A percentile compares a stretch with the other conserved stretches of the same genome.
Conservation (phyloP, 2,113 vertebrate species). For the Polypterus bichir region DNA sequence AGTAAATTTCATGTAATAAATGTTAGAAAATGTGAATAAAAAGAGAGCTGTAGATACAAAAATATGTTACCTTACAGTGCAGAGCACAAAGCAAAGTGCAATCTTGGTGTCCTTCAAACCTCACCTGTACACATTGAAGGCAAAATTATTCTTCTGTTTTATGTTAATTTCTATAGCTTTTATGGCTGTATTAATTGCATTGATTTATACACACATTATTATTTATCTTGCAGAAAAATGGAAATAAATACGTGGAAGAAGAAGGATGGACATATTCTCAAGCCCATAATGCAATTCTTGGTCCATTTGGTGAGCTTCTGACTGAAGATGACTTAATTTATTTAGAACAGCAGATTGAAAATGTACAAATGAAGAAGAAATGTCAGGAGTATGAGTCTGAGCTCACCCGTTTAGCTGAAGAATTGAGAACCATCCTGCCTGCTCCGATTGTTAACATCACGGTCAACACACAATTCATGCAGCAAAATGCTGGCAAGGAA, state of each 20-base stretch:
- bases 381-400: slow-evolving; percentile 70
- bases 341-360: slow-evolving; percentile 75
- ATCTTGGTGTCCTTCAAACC: no score
- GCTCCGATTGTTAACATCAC: slow-evolving; percentile 74
- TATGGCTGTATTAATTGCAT: no score
- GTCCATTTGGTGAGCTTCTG: slow-evolving; percentile 85
- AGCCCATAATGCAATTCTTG: slow-evolving; percentile 75
- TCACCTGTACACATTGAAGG: no score
- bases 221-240: slow-evolving; percentile 40
- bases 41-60: no score
- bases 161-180: no score
- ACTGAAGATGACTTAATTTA: slow-evolving; percentile 77
- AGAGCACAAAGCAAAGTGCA: no score
- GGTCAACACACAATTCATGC: slow-evolving; percentile 61
- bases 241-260: slow-evolving; percentile 46
- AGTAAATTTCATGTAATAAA: no score
- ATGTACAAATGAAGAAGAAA: slow-evolving; percentile 62
- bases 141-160: no score
- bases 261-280: slow-evolving; percentile 74
- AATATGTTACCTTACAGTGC: no score
- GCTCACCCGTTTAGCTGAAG: slow-evolving; percentile 61
- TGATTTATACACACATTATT: neutral
- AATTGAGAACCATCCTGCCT: slow-evolving; percentile 73
- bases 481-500: slow-evolving; percentile 26
- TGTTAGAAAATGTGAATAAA: no score